Base-by-base conservation (phyloP, 2,797 vertebrate genomes). In the Parauchenoglanis ngamensis region DNA sequence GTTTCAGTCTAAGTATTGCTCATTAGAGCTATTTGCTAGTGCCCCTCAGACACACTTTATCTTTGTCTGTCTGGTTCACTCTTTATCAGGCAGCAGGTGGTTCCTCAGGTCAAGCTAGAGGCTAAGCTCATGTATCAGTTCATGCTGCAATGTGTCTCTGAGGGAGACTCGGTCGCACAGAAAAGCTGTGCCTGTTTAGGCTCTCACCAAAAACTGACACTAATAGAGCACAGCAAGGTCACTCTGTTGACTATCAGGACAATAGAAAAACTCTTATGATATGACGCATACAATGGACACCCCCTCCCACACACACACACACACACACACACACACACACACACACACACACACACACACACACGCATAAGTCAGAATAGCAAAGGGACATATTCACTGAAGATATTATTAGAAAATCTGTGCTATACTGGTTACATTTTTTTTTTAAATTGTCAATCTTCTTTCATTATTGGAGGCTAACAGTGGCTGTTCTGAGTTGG, bases 101-200 rank as follows among this genome's bases (percentile, higher is more conserved):
- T 59, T 87, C 76, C 80, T 79, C 40, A 3, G 84, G 84, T 88
- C 87, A 44, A 78, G 85, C 87, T 84, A 44, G 61, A 89, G 88
- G 87, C 54, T 52, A 86, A 85, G 59, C 85, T 87, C 79, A 90
- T 88, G 77, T 84, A 89, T 91, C 89, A 89, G 72, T 76, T 90
- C 82, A 88, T 90, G 85, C 79, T 67, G 70, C 63, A 86, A 44
- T 83, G 76, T 88, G 84, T 89, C 87, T 90, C 76, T 73, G 49
- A 87, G 82, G 86, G 31, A 87, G 68, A 57, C n/a, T 85, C 40
- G 63, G 81, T 86, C 65, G 67, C 89, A 84, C 79, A 83, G 86
- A 88, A 91, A 91, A 88, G 68, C 57, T 76, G 31, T 7, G 46
- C 46, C 84, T 67, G 67, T 87, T 88, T 83, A 54, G 77, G 84